phyloP scores from a whole-genome alignment of 2,888 invertebrate genomes.

The Torymus texanus region DNA sequence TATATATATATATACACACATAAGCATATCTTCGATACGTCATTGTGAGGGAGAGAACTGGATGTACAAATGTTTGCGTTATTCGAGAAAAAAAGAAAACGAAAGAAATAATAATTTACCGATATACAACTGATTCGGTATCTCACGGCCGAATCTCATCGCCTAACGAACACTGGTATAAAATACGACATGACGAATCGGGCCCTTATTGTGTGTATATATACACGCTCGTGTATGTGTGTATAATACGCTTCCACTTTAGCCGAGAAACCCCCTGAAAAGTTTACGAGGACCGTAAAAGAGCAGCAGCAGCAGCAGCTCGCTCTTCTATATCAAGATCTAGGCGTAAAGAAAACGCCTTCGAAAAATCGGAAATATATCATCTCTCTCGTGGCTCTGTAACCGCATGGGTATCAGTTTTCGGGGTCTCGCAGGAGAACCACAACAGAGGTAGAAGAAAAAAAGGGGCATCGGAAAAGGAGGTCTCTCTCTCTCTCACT shows the following conservation, averaged over 20 bases:
- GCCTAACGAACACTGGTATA: conserved; percentile 33
- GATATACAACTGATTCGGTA: conserved; percentile 21
- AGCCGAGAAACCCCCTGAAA: not conserved
- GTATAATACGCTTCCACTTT: not conserved
- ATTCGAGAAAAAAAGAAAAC: conserved; percentile 1
- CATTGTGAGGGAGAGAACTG: conserved; percentile 13
- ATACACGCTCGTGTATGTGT: no score
- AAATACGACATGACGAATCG: conserved; percentile 42
- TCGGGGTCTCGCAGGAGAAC: no score
- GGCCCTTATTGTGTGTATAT: conserved; percentile 20
- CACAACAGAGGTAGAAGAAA: no score
- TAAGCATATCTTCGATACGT: conserved; percentile 20
- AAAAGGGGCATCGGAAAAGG: no score
- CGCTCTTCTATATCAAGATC: conserved; percentile 17
- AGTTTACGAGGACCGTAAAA: conserved; percentile 36
- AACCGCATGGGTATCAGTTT: no score
- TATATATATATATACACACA: not conserved
- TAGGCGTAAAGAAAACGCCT: conserved; percentile 34
- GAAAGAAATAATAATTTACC: conserved; percentile 44
- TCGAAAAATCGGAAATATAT: conserved; percentile 33
- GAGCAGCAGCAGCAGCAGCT: not conserved
- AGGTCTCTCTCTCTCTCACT: no score
- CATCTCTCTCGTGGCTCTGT: not conserved
- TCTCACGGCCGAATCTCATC: conserved; percentile 16
- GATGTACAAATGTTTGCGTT: conserved; percentile 24